Conservation (phyloP, 1,140 invertebrate genomes). For the Eumaeus atala region DNA sequence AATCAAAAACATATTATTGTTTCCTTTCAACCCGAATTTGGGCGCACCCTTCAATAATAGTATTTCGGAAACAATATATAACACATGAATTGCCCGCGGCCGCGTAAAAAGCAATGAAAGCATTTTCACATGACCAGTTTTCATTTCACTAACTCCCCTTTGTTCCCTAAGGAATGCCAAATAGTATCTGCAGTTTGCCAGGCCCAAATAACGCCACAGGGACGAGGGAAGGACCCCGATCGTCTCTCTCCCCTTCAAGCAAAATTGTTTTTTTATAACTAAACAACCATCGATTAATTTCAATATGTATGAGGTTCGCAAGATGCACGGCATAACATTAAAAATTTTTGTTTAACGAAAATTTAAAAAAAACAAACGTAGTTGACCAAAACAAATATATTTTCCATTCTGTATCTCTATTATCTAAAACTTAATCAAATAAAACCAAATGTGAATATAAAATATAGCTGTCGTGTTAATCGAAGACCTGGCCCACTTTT, state of each 20-base stretch:
- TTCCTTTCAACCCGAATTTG: constrained; percentile 24
- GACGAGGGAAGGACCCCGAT: constrained; percentile 31
- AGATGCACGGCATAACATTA: too few relatives aligned
- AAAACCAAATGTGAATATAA: too few relatives aligned
- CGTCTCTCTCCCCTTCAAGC: constrained; percentile 30
- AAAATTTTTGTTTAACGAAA: too few relatives aligned
- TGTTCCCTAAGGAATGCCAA: constrained; percentile 62
- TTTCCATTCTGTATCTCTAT: too few relatives aligned
- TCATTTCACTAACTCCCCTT: constrained; percentile 56
- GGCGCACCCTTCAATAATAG: constrained; percentile 26
- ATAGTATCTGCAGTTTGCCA: constrained; percentile 55
- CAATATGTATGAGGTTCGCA: too few relatives aligned
- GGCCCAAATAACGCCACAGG: constrained; percentile 50
- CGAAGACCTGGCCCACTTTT: too few relatives aligned
- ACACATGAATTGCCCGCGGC: constrained; percentile 62
- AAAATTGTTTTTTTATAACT: constrained; percentile 38
- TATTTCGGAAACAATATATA: constrained; percentile 40
- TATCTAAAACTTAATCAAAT: too few relatives aligned
- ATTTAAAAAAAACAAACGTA: too few relatives aligned
- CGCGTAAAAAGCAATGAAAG: constrained; percentile 65
- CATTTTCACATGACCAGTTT: constrained; percentile 64
- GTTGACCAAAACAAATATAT: too few relatives aligned
- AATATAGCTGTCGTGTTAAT: too few relatives aligned
- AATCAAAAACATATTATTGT: constrained; percentile 30
- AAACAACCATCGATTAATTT: constrained; percentile 13